These are phyloP conservation scores for Calliopsis andreniformis DNA, from an alignment of 1,140 invertebrate genomes.

Conservation along the genomic window DNA sequence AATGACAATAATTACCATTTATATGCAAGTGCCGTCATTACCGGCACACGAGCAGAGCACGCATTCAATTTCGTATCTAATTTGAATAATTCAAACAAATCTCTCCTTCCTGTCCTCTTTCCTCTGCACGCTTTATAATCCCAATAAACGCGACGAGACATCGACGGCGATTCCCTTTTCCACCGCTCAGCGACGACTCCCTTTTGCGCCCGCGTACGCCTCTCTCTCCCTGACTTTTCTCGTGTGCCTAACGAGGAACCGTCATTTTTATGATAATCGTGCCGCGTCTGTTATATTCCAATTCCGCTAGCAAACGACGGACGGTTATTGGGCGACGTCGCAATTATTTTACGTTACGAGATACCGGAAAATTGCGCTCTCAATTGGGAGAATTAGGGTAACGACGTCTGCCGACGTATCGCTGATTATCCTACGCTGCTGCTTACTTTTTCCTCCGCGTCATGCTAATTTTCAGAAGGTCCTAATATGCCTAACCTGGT, in stretches of 20 bases:
- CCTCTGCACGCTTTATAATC: slow-evolving; percentile 80
- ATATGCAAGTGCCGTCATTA: slow-evolving; percentile 82
- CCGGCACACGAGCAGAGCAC: slow-evolving; percentile 81
- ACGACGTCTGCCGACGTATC: not conserved
- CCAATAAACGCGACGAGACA: slow-evolving; percentile 76
- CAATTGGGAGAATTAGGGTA: slow-evolving; percentile 4
- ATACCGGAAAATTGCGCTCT: not conserved
- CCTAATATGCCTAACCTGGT: too few species aligned
- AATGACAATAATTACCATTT: slow-evolving; percentile 82
- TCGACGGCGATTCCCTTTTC: slow-evolving; percentile 66
- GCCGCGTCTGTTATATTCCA: slow-evolving; percentile 17
- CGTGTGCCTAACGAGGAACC: slow-evolving; percentile 52
- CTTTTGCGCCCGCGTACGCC: slow-evolving; percentile 34
- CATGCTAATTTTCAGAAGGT: too few species aligned
- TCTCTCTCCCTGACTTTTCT: slow-evolving; percentile 29
- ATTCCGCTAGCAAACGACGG: slow-evolving; percentile 6
- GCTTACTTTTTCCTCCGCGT: too few species aligned
- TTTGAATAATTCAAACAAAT: slow-evolving; percentile 82
- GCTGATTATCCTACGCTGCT: not conserved
- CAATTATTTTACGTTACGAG: slow-evolving; percentile 2
- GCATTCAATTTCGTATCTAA: slow-evolving; percentile 82
- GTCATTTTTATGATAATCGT: slow-evolving; percentile 13
- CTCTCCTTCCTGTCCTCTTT: slow-evolving; percentile 81
- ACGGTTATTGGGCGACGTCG: slow-evolving; percentile 13
- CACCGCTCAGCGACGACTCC: slow-evolving; percentile 47